These are phyloP conservation scores for Procambarus clarkii DNA, from an alignment of 1,140 invertebrate species.

Conservation along the genomic window DNA sequence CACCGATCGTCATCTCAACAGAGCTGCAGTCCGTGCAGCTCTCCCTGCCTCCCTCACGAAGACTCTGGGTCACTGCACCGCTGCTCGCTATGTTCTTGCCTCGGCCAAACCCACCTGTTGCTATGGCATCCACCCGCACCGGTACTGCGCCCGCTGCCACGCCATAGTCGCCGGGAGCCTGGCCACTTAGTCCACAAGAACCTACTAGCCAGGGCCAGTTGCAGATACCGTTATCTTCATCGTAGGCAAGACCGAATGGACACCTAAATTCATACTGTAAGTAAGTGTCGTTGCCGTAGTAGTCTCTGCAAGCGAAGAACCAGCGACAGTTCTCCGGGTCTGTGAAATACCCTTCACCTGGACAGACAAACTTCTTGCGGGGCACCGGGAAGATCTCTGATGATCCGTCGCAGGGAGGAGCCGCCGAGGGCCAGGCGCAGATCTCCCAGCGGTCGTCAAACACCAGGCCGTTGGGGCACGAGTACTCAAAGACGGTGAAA, in stretches of 20 bases:
- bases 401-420: conserved; percentile 81
- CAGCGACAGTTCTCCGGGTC: conserved; percentile 90
- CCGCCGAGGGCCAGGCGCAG: conserved; percentile 87
- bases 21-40: conserved; percentile 60
- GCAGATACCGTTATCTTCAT: conserved; percentile 83
- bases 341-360: conserved; percentile 82
- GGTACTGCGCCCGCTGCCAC: conserved; percentile 36
- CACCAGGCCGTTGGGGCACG: conserved; percentile 87
- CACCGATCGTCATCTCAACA: conserved; percentile 57
- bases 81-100: conserved; percentile 48
- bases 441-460: conserved; percentile 87
- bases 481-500: conserved; percentile 88
- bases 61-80: conserved; percentile 14
- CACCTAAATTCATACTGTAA: conserved; percentile 89
- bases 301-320: conserved; percentile 88
- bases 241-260: conserved; percentile 88
- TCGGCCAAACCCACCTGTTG: conserved; percentile 36
- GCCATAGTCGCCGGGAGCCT: conserved; percentile 44
- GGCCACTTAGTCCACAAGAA: conserved; percentile 79
- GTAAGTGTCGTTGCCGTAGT: conserved; percentile 81
- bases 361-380: conserved; percentile 78
- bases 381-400: conserved; percentile 81
- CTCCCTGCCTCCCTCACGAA: conserved; percentile 18
- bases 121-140: conserved; percentile 49
- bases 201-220: conserved; percentile 90